phyloP scores from a whole-genome alignment of 2,888 invertebrate genomes.

The Epinotia nisella region DNA sequence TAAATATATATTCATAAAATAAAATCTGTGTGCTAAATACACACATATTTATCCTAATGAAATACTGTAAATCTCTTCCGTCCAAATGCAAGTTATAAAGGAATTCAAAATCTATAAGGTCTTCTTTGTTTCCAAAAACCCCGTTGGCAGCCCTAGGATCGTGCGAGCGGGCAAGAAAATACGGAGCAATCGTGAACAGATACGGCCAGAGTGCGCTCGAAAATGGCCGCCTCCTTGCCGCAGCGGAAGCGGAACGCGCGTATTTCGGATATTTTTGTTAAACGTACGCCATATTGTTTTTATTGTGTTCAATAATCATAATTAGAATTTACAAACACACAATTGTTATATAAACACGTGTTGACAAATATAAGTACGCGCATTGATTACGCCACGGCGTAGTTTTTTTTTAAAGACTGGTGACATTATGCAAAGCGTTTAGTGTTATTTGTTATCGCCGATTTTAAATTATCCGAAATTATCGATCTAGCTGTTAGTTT shows the following conservation, averaged over 20 bases:
- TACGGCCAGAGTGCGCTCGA: slow-evolving; percentile 72
- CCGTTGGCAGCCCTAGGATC: slow-evolving; percentile 67
- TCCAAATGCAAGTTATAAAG: slow-evolving; percentile 40
- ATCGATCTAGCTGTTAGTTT: slow-evolving; percentile 28
- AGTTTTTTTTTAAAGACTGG: slow-evolving; percentile 33
- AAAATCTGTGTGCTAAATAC: background rate
- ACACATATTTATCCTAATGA: background rate
- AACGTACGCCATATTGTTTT: slow-evolving; percentile 76
- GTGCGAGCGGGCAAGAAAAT: slow-evolving; percentile 79
- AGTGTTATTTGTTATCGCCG: slow-evolving; percentile 28
- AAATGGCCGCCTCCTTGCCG: slow-evolving; percentile 67
- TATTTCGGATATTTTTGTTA: slow-evolving; percentile 70
- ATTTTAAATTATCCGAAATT: slow-evolving; percentile 29
- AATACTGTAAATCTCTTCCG: background rate
- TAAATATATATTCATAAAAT: background rate
- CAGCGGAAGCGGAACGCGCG: slow-evolving; percentile 58
- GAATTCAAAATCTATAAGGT: slow-evolving; percentile 28
- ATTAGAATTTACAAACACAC: slow-evolving; percentile 53
- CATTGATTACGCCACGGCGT: slow-evolving; percentile 30
- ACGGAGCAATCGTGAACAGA: slow-evolving; percentile 61
- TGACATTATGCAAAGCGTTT: slow-evolving; percentile 27
- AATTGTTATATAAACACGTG: slow-evolving; percentile 29
- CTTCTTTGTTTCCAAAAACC: slow-evolving; percentile 30
- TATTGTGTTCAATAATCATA: slow-evolving; percentile 60
- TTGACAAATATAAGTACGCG: slow-evolving; percentile 27